Evolutionary conservation across 2,797 vertebrate genomes (phyloP).

Genomic region (Hemibagrus guttatus): DNA sequence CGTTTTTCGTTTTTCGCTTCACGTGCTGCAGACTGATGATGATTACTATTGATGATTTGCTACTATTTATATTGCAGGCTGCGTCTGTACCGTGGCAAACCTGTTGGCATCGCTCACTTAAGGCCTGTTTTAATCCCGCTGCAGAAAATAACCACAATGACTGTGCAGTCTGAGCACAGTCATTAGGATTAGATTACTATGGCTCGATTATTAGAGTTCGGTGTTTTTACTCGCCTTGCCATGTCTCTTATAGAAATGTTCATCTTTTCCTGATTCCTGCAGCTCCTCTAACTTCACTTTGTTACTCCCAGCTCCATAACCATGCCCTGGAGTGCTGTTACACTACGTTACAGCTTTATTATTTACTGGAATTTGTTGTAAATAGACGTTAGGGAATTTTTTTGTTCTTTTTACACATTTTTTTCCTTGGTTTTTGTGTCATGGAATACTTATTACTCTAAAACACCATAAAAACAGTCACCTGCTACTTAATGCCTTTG

Average conservation of each 20-base stretch:
- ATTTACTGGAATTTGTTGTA: constrained; percentile 44
- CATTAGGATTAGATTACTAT: constrained; percentile 11
- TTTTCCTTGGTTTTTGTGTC: constrained; percentile 46
- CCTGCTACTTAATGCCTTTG: constrained; percentile 50
- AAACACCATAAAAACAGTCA: constrained; percentile 41
- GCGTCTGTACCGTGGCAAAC: constrained; percentile 17
- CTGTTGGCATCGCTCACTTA: background rate
- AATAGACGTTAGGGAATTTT: constrained; percentile 43
- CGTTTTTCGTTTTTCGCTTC: constrained; percentile 35
- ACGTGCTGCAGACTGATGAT: constrained; percentile 24
- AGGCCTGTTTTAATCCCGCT: background rate
- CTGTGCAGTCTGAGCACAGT: constrained; percentile 10
- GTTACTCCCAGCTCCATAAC: background rate
- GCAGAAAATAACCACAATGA: constrained; percentile 22
- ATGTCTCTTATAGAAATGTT: background rate
- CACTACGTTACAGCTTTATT: constrained; percentile 25
- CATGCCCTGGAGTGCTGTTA: constrained; percentile 24
- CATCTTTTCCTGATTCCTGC: constrained; percentile 12
- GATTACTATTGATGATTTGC: constrained; percentile 25
- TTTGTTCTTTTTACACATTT: constrained; percentile 15
- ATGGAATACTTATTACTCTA: constrained; percentile 40
- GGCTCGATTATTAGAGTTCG: constrained; percentile 8
- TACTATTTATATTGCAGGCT: constrained; percentile 43
- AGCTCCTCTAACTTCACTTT: background rate
- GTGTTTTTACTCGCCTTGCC: constrained; percentile 3